Base-by-base conservation (phyloP, 2,888 invertebrate genomes). In the Blastobasis adustella region DNA sequence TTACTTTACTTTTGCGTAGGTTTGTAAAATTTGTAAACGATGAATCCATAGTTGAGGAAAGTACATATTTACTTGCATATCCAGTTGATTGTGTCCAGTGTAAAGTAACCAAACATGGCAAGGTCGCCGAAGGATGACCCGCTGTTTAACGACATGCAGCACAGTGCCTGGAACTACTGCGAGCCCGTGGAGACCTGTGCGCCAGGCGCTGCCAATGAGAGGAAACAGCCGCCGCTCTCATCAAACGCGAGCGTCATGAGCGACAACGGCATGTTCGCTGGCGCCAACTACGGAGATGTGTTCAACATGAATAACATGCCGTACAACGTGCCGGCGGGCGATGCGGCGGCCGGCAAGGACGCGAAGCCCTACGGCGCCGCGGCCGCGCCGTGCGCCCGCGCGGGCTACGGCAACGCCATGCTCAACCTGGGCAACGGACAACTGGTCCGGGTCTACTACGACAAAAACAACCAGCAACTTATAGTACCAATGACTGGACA, bases 121-220 rank as follows among this genome's bases (percentile, higher is more conserved):
- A 88, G 89, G 83, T 85, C 86, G 82, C 81, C 82, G 62, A 82
- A 83, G 65, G 88, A 89, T 77, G 85, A 87, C 74, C 77, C 83
- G 60, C 76, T 80, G 69, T 87, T 78, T 76, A 81, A 73, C 66
- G 86, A 89, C 69, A 67, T 81, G 64, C 71, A 79, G 68, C 76
- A 75, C 67, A 85, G 79, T 76, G 76, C 83, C 72, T 89, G 89
- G 89, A 86, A 82, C 67, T 88, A 82, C 67, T 76, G 74, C 66
- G 86, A 86, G 67, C 67, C 77, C 58, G 68, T 71, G 56, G 85
- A 84, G 57, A 81, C 76, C 61, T 79, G 79, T 69, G 53, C 78
- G 69, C 72, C 85, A 69, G 78, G 79, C 54, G 61, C 67, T 50
- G 56, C 79, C 55, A 79, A 75, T 65, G 84, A 87, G 53, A 76